Conservation (phyloP, 2,113 vertebrate genomes). For the Callipepla squamata region DNA sequence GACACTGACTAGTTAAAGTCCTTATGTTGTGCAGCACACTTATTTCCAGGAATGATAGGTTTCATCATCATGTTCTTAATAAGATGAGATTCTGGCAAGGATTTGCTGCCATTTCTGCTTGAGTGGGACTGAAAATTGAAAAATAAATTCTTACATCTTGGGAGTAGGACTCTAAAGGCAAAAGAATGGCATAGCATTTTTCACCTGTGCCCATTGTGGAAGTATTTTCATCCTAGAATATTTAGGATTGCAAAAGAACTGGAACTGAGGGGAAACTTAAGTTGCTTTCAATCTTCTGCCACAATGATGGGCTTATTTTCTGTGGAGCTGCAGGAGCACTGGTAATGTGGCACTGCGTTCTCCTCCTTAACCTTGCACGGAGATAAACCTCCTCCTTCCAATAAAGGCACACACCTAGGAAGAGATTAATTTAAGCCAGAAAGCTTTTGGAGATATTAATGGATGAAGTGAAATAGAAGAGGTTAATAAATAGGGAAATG, state of each 20-base stretch:
- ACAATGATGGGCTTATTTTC: not conserved
- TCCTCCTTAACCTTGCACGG: not conserved
- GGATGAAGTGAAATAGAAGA: not conserved
- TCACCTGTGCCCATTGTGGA: not conserved
- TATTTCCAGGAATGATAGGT: not conserved
- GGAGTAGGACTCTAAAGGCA: not conserved
- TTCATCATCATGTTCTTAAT: not conserved
- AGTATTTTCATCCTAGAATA: not conserved
- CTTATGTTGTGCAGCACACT: slow-evolving; percentile 14
- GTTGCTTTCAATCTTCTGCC: not conserved
- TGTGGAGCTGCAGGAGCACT: not conserved
- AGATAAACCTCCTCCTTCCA: not conserved
- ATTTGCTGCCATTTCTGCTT: not conserved
- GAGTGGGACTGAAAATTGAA: not conserved
- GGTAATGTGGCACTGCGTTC: rapidly evolving
- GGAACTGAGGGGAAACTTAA: not conserved
- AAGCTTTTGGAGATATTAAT: not conserved
- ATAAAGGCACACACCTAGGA: not conserved
- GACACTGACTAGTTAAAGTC: slow-evolving; percentile 25
- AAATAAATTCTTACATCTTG: not conserved
- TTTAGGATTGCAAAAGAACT: not conserved
- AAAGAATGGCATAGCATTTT: not conserved
- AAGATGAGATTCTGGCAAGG: not conserved
- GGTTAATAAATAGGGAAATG: not conserved
- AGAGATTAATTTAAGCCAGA: not conserved